Evolutionary conservation across 2,888 invertebrate species (phyloP).

Genomic region (Pachycephus smyrnensis): DNA sequence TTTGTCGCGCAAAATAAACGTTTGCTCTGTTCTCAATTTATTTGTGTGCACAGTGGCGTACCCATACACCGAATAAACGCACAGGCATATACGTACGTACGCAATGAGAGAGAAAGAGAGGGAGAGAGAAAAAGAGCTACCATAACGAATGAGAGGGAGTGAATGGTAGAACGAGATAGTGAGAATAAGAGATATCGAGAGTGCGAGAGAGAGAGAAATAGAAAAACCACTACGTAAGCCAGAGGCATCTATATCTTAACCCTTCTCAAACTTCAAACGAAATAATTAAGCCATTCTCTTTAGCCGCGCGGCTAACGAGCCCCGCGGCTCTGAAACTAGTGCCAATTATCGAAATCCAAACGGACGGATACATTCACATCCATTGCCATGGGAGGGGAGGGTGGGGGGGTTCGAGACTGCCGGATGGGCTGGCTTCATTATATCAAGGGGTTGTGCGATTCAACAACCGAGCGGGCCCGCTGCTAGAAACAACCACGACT

Average conservation of each 20-base stretch:
- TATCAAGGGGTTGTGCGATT: constrained; percentile 31
- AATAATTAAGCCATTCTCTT: constrained; percentile 65
- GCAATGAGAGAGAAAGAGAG: not conserved
- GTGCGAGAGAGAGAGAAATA: too few relatives aligned
- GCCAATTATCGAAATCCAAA: constrained; percentile 65
- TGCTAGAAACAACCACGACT: not conserved
- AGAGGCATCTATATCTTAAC: constrained; percentile 33
- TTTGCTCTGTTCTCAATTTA: constrained; percentile 42
- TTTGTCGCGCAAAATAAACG: constrained; percentile 64
- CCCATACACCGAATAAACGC: constrained; percentile 3
- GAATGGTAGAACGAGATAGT: not conserved
- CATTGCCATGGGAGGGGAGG: constrained; percentile 11
- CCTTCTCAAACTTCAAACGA: constrained; percentile 64
- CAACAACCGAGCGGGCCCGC: constrained; percentile 9
- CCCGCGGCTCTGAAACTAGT: constrained; percentile 53
- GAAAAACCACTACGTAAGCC: constrained; percentile 1
- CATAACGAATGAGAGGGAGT: not conserved
- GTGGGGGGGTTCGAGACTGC: constrained; percentile 9
- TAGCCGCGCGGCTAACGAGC: constrained; percentile 57
- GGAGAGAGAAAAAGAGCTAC: not conserved
- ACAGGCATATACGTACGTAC: not conserved
- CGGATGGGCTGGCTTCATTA: constrained; percentile 34
- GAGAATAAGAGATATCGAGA: not conserved
- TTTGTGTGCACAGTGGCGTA: constrained; percentile 20
- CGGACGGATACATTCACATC: constrained; percentile 29